A percentile compares a stretch with the other conserved stretches of the same genome.
These are phyloP conservation scores for Cosmia trapezina DNA, from an alignment of 2,888 invertebrate species.

Conservation along the genomic window DNA sequence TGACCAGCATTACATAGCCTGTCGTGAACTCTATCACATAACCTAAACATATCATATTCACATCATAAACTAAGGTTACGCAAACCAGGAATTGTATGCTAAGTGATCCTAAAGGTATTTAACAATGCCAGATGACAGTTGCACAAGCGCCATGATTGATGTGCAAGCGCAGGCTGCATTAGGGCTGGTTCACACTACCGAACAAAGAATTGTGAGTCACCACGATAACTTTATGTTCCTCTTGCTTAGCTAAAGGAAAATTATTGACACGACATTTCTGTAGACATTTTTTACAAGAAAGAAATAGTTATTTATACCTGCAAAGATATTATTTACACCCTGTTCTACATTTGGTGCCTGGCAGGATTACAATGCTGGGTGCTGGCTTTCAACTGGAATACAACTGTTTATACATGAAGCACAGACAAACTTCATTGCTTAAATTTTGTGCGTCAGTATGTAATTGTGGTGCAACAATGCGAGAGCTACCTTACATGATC, in stretches of 20 bases:
- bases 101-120: conserved; percentile 49
- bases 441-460: no score
- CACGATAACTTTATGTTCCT: neutral
- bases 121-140: conserved; percentile 56
- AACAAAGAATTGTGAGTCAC: neutral
- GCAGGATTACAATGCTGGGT: no score
- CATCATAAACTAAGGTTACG: conserved; percentile 43
- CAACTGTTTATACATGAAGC: neutral
- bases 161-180: conserved; percentile 42
- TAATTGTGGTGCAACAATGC: neutral
- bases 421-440: neutral
- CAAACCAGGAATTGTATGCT: conserved; percentile 65
- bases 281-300: neutral
- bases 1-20: neutral
- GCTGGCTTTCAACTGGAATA: neutral
- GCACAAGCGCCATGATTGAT: conserved; percentile 45
- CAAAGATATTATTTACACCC: neutral
- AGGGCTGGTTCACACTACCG: conserved; percentile 27
- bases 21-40: conserved; percentile 26
- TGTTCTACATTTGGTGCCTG: neutral
- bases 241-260: neutral
- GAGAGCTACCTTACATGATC: neutral
- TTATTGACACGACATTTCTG: neutral
- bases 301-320: neutral
- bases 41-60: conserved; percentile 40